Evolutionary conservation across 2,888 invertebrate genomes (phyloP).

Genomic region (Lamellibrachia satsuma): DNA sequence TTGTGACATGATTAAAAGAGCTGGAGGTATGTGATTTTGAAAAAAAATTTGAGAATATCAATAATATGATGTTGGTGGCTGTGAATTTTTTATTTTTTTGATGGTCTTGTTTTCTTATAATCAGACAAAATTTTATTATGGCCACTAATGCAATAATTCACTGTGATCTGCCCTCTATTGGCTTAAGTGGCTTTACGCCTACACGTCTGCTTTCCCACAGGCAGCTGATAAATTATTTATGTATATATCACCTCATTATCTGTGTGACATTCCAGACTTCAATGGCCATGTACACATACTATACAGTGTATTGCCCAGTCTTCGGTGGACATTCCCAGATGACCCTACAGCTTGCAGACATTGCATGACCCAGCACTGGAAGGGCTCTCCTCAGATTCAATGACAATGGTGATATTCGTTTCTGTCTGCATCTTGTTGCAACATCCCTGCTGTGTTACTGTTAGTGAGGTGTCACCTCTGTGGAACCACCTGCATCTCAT

Average conservation of each 20-base stretch:
- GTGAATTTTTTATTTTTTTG: too few species aligned
- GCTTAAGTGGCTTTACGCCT: not conserved
- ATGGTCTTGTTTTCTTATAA: too few species aligned
- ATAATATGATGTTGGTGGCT: too few species aligned
- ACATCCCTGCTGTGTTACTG: too few species aligned
- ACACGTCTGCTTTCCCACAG: not conserved
- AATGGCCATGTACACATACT: not conserved
- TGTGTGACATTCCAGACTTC: not conserved
- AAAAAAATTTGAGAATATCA: too few species aligned
- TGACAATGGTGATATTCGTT: not conserved
- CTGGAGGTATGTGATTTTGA: too few species aligned
- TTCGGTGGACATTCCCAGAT: not conserved
- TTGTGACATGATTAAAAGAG: too few species aligned
- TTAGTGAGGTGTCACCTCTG: not conserved
- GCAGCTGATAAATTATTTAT: not conserved
- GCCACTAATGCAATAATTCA: not conserved
- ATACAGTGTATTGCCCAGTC: not conserved
- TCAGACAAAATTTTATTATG: too few species aligned
- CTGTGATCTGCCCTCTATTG: not conserved
- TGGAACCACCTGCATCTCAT: not conserved
- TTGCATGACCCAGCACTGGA: not conserved
- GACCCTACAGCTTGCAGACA: not conserved
- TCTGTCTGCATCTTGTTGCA: not conserved
- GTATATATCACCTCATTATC: not conserved
- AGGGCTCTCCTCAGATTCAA: not conserved